Conservation (phyloP, 1,140 invertebrate species). For the Caenorhabditis briggsae region DNA sequence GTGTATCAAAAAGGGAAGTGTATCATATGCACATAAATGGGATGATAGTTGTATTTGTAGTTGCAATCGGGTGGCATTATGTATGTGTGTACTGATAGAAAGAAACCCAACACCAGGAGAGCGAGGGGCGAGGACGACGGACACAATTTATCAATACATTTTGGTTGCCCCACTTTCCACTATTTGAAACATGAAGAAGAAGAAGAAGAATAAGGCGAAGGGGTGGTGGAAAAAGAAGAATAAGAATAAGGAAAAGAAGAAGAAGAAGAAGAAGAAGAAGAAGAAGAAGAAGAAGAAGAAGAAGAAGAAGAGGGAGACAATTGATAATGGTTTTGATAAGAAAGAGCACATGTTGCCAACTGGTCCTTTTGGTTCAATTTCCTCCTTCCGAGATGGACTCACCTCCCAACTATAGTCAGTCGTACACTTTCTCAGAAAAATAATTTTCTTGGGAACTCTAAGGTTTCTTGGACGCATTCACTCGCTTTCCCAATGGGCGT, state of each 20-base stretch:
- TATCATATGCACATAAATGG: slow-evolving; percentile 14
- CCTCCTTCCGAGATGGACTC: no score
- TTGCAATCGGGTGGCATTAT: slow-evolving; percentile 47
- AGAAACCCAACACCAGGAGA: slow-evolving; percentile 20
- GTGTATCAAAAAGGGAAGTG: not conserved
- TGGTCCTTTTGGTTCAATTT: not conserved
- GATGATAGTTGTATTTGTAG: slow-evolving; percentile 38
- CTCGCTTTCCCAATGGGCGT: not conserved
- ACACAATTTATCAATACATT: slow-evolving; percentile 53
- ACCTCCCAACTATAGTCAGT: not conserved
- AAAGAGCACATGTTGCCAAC: slow-evolving; percentile 38
- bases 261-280: not conserved
- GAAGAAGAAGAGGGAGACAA: not conserved
- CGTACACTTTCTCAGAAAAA: no score
- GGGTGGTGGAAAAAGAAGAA: not conserved
- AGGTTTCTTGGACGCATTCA: not conserved
- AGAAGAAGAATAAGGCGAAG: no score
- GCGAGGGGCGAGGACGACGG: slow-evolving; percentile 6
- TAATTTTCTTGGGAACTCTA: not conserved
- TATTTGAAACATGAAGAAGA: slow-evolving; percentile 1
- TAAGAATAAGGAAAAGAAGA: no score
- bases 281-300: not conserved
- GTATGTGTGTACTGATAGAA: slow-evolving; percentile 53
- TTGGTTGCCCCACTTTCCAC: not conserved
- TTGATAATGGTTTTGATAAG: slow-evolving; percentile 32